phyloP scores from a whole-genome alignment of 2,113 vertebrate species.

The Rhinoptilus africanus region DNA sequence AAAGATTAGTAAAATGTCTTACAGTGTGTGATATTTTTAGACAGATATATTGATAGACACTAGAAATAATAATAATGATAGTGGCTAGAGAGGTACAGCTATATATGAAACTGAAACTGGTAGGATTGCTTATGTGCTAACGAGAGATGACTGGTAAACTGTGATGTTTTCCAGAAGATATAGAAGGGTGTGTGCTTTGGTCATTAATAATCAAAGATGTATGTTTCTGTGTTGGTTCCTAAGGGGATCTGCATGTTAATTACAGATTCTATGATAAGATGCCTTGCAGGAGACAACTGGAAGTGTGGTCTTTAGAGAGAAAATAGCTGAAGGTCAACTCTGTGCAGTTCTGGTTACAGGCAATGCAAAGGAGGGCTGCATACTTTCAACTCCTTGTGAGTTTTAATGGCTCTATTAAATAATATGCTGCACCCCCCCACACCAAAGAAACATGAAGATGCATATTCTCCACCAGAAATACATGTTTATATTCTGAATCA shows the following conservation, averaged over 20 bases:
- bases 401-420: neutral
- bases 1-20: neutral
- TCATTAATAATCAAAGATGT: neutral
- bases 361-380: neutral
- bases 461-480: neutral
- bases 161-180: neutral
- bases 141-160: no score
- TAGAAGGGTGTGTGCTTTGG: neutral
- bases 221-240: neutral
- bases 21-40: neutral
- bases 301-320: neutral
- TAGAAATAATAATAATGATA: neutral
- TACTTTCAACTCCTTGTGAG: neutral
- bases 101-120: neutral
- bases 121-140: neutral
- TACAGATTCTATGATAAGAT: neutral
- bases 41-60: neutral
- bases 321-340: neutral
- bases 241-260: no score
- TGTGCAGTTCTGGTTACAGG: neutral
- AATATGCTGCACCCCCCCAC: neutral
- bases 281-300: fast-evolving
- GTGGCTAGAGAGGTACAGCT: neutral
- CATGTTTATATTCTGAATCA: neutral
- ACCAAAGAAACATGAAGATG: neutral